Evolutionary conservation across 2,797 vertebrate genomes (phyloP).

Genomic region (Cuniculus paca): DNA sequence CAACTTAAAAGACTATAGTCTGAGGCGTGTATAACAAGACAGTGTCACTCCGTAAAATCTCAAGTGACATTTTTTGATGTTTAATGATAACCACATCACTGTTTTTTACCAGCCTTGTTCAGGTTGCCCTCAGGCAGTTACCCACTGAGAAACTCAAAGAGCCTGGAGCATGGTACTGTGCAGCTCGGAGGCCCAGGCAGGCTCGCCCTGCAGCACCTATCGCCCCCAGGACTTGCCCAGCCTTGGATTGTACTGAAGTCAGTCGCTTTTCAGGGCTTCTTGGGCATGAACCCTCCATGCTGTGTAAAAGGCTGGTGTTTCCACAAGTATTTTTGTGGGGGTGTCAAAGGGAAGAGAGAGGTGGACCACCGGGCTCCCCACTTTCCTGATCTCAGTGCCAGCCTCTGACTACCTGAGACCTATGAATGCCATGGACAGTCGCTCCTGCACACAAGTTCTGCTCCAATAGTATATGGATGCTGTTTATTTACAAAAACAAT

Average conservation of each 20-base stretch:
- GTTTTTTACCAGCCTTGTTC: not conserved
- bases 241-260: no score
- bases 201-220: no score
- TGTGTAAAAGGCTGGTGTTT: no score
- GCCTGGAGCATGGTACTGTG: not conserved
- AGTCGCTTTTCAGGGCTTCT: no score
- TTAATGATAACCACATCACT: not conserved
- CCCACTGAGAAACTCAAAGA: not conserved
- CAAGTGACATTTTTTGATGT: not conserved
- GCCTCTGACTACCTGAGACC: not conserved
- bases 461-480: not conserved
- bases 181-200: no score
- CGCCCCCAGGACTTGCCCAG: no score
- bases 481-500: not conserved
- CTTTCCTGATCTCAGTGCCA: not conserved
- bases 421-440: no score
- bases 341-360: not conserved
- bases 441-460: fast-evolving
- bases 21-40: not conserved
- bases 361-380: not conserved
- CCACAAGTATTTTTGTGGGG: no score
- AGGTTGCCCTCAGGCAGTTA: not conserved
- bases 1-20: not conserved
- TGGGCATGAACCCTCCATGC: no score
- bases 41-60: not conserved